Evolutionary conservation across 2,113 vertebrate species (phyloP).

Genomic region (Charina bottae): DNA sequence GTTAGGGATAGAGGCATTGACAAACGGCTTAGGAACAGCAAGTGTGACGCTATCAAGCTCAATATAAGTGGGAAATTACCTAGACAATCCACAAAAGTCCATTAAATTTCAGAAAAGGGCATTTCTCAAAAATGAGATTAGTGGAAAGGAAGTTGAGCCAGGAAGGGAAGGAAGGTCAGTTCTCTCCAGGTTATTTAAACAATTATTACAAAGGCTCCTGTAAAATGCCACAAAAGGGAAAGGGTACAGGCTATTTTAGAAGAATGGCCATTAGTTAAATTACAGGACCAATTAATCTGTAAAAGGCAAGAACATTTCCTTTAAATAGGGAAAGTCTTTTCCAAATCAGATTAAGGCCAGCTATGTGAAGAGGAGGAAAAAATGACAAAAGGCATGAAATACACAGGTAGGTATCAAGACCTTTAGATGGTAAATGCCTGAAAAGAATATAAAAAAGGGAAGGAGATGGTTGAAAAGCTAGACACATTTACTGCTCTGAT

Average conservation of each 20-base stretch:
- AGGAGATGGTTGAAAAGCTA: background rate
- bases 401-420: background rate
- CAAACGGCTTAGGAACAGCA: background rate
- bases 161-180: background rate
- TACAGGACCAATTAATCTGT: background rate
- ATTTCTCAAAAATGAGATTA: background rate
- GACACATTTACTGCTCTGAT: background rate
- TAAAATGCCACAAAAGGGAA: background rate
- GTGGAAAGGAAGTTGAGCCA: background rate
- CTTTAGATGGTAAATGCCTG: background rate
- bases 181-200: background rate
- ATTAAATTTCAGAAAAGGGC: slow-evolving; percentile 1
- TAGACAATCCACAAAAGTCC: background rate
- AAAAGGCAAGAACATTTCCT: background rate
- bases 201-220: no score
- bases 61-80: slow-evolving; percentile 1
- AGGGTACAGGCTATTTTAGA: background rate
- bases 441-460: background rate
- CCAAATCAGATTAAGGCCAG: background rate
- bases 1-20: background rate
- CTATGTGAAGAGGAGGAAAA: background rate
- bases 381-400: background rate
- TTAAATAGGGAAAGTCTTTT: background rate
- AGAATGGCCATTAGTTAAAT: background rate
- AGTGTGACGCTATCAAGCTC: no score